phyloP scores from a whole-genome alignment of 2,113 vertebrate genomes.

The Lophotis ruficrista region DNA sequence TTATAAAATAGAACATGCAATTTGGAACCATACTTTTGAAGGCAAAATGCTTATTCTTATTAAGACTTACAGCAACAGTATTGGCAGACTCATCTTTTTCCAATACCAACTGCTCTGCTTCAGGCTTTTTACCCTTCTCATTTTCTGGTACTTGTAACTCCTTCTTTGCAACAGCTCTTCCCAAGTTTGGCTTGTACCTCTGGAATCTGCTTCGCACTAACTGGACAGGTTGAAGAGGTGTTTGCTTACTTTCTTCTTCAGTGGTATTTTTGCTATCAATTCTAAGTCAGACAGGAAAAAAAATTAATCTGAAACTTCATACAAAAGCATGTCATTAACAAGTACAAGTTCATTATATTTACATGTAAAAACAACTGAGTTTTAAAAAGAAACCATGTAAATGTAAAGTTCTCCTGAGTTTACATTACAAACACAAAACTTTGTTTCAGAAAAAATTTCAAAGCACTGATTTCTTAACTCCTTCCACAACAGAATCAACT shows the following conservation, averaged over 20 bases:
- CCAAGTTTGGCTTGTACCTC: conserved; percentile 68
- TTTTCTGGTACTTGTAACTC: conserved; percentile 1
- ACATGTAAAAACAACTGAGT: fast-evolving
- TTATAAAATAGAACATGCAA: not conserved
- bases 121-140: not conserved
- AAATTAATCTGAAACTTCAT: not conserved
- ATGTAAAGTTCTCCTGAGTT: not conserved
- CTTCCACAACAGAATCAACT: not conserved
- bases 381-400: not conserved
- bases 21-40: not conserved
- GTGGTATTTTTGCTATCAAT: not conserved
- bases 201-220: conserved; percentile 38
- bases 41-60: not conserved
- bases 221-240: not conserved
- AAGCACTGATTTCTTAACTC: not conserved
- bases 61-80: conserved; percentile 38
- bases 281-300: not conserved
- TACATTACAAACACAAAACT: not conserved
- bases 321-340: not conserved
- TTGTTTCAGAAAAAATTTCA: not conserved
- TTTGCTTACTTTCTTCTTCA: conserved; percentile 38
- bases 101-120: not conserved
- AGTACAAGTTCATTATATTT: not conserved
- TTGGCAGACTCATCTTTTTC: conserved; percentile 7
- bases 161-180: conserved; percentile 23